Base-by-base conservation (phyloP, 2,113 vertebrate genomes). In the Indicator indicator region DNA sequence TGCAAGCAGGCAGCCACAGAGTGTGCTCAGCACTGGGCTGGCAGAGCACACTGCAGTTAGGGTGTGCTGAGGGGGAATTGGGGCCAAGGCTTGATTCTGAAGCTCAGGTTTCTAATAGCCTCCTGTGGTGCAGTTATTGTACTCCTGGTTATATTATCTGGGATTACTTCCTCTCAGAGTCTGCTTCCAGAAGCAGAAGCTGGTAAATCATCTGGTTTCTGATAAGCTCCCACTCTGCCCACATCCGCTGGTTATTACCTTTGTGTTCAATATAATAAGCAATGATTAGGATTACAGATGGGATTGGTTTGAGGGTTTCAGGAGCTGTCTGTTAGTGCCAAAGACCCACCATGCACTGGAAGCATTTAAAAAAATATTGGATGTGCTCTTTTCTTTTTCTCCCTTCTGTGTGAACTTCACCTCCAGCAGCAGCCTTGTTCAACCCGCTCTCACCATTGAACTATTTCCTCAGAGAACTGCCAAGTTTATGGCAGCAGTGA, bases 241-340 rank as follows among this genome's bases (percentile, higher is more conserved):
- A 42, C 86, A 92, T 93, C 87, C 1, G 0, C 83, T 75, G n/a
- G 48, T 81, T 88, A 94, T 89, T 94, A 92, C 70, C 48, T 93
- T 76, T 88, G 90, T 86, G 74, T 80, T 93, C 95, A 93, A 85
- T 93, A 69, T 78, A 95, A 96, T 92, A 94, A 94, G 82, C 73
- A 70, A 3, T 87, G 74, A 93, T 96, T 91, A 95, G 81, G 64
- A 94, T 96, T 94, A 92, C 83, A 77, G 77, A 83, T 84, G 80
- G 93, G 92, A 93, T 75, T 93, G 68, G 71, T 92, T 86, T 84
- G 52, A 94, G 78, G 80, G 83, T 76, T 84, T 80, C 63, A 24
- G 77, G 78, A 93, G 46, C 32, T 79, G 67, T 89, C 73, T 92
- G 1, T 94, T 86, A 91, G 48, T 69, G 59, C 64, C 83, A 64